phyloP scores from a whole-genome alignment of 1,140 invertebrate species.

The Harpegnathos saltator region DNA sequence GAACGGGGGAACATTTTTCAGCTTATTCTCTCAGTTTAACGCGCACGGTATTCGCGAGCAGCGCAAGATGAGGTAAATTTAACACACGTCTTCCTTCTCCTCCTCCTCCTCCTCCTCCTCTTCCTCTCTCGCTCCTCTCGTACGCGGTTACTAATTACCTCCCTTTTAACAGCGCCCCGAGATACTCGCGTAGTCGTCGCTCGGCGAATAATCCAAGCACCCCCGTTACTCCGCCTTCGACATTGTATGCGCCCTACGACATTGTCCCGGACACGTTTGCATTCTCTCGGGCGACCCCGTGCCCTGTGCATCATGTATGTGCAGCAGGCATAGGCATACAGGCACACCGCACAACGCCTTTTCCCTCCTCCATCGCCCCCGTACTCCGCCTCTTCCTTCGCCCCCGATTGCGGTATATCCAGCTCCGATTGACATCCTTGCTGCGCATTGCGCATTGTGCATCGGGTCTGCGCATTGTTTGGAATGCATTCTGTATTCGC shows the following conservation, averaged over 20 bases:
- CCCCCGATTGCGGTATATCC: slow-evolving; percentile 4
- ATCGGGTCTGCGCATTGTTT: slow-evolving; percentile 14
- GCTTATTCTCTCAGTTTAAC: background rate
- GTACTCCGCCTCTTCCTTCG: background rate
- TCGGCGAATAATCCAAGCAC: slow-evolving; percentile 62
- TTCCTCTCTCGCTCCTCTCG: background rate
- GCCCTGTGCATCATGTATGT: slow-evolving; percentile 8
- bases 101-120: too few relatives aligned
- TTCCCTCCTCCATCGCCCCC: background rate
- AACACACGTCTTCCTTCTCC: background rate
- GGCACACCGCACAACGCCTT: background rate
- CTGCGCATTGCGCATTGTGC: slow-evolving; percentile 4
- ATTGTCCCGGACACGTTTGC: slow-evolving; percentile 65
- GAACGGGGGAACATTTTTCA: background rate
- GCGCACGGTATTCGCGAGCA: background rate
- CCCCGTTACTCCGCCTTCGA: slow-evolving; percentile 57
- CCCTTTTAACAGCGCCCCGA: slow-evolving; percentile 19
- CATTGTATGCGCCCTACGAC: slow-evolving; percentile 62
- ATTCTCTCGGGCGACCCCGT: slow-evolving; percentile 2
- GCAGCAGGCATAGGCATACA: background rate
- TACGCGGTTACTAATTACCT: slow-evolving; percentile 43
- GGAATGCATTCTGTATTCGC: slow-evolving; percentile 34
- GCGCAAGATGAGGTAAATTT: background rate
- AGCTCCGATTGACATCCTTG: slow-evolving; percentile 37
- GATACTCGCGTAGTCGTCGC: slow-evolving; percentile 30